Evolutionary conservation across 2,888 invertebrate species (phyloP).

Genomic region (Sinohyriopsis cumingii): DNA sequence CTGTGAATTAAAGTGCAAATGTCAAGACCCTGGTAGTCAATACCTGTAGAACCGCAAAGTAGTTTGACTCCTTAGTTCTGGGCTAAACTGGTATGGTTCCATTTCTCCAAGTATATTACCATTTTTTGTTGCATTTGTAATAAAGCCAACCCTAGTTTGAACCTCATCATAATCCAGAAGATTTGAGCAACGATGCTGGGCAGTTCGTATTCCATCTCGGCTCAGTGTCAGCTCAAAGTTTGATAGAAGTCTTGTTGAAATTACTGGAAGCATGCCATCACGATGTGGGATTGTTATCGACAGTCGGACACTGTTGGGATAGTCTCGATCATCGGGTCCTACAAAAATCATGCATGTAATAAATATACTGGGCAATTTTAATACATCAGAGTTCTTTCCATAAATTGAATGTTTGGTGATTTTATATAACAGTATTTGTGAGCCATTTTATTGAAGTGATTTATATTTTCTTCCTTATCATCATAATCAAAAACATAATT

Average conservation of each 20-base stretch:
- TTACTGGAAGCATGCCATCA: slow-evolving; percentile 70
- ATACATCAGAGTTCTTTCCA: background rate
- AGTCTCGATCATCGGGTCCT: slow-evolving; percentile 63
- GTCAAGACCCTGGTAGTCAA: background rate
- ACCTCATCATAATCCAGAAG: slow-evolving; percentile 63
- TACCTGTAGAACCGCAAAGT: slow-evolving; percentile 69
- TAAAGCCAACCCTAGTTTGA: slow-evolving; percentile 60
- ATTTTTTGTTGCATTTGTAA: slow-evolving; percentile 62
- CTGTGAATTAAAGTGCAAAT: slow-evolving; percentile 49
- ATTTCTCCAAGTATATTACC: slow-evolving; percentile 54
- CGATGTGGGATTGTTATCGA: slow-evolving; percentile 68
- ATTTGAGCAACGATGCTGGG: slow-evolving; percentile 70
- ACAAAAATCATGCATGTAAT: slow-evolving; percentile 7
- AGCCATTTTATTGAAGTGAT: too few relatives aligned
- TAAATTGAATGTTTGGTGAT: background rate
- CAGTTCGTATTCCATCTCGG: slow-evolving; percentile 65
- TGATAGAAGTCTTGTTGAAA: slow-evolving; percentile 68
- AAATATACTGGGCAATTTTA: background rate
- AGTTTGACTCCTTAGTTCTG: slow-evolving; percentile 49
- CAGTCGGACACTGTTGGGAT: slow-evolving; percentile 67
- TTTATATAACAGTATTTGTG: too few relatives aligned
- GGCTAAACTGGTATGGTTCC: slow-evolving; percentile 66
- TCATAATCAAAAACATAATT: too few relatives aligned
- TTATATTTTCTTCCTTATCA: too few relatives aligned
- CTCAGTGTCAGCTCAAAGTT: slow-evolving; percentile 70